These are phyloP conservation scores for Tetragnatha versicolor DNA, from an alignment of 1,140 invertebrate genomes.

Conservation along the genomic window DNA sequence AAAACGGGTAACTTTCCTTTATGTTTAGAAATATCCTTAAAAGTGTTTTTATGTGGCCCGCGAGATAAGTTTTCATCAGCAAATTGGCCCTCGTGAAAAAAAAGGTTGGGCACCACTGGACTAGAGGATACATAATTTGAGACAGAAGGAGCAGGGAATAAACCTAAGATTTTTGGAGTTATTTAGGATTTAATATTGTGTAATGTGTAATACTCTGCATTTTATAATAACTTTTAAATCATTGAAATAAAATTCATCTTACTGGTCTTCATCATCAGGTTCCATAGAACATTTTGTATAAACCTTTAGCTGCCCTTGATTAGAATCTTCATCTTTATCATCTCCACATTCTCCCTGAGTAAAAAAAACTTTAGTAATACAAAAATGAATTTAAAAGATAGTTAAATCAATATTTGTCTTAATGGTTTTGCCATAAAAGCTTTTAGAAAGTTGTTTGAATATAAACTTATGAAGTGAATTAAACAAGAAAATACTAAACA, in stretches of 20 bases:
- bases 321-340: not conserved
- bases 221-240: not conserved
- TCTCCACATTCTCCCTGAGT: not conserved
- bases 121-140: not conserved
- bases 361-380: not conserved
- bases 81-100: too few relatives aligned
- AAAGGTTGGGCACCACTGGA: not conserved
- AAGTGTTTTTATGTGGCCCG: too few relatives aligned
- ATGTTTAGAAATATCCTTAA: too few relatives aligned
- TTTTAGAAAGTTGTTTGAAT: not conserved
- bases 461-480: not conserved
- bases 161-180: not conserved
- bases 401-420: not conserved
- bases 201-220: not conserved
- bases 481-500: too few relatives aligned
- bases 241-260: not conserved
- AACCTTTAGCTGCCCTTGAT: not conserved
- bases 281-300: constrained; percentile 42
- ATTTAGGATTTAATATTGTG: not conserved
- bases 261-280: constrained; percentile 30
- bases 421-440: not conserved
- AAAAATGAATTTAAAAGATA: not conserved
- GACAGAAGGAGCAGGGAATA: not conserved
- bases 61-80: too few relatives aligned
- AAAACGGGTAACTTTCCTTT: too few relatives aligned